Conservation (phyloP, 2,888 invertebrate genomes). For the Abrostola tripartita region DNA sequence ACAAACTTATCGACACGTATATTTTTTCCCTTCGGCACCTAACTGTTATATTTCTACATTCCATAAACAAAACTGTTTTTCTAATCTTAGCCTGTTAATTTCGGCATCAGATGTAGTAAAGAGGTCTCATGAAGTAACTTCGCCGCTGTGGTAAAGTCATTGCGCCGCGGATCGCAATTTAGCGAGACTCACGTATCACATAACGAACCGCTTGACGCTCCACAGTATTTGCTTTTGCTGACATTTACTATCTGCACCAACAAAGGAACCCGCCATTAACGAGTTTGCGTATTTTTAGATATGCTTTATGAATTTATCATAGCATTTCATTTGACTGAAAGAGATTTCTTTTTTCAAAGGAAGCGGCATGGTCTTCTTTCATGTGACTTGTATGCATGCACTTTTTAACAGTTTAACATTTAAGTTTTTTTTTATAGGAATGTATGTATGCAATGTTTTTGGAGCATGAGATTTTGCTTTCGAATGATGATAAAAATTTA, state of each 20-base stretch:
- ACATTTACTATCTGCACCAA: conserved; percentile 45
- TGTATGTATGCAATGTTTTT: too few species aligned
- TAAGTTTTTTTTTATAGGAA: too few species aligned
- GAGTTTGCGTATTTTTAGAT: conserved; percentile 30
- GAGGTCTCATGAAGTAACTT: conserved; percentile 21
- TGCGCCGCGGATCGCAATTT: conserved; percentile 45
- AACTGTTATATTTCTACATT: not conserved
- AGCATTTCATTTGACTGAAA: conserved; percentile 7
- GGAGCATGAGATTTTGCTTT: too few species aligned
- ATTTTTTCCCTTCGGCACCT: too few species aligned
- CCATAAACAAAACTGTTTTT: not conserved
- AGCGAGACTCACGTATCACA: conserved; percentile 41
- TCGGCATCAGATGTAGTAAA: conserved; percentile 1
- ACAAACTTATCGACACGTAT: too few species aligned
- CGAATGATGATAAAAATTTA: too few species aligned
- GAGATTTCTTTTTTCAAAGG: conserved; percentile 5
- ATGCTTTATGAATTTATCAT: conserved; percentile 22
- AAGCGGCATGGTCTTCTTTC: not conserved
- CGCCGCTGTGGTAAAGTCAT: conserved; percentile 10
- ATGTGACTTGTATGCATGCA: not conserved
- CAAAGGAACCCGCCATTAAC: conserved; percentile 45
- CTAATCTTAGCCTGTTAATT: not conserved
- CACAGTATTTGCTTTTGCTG: conserved; percentile 49
- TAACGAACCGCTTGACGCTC: conserved; percentile 42
- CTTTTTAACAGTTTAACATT: not conserved